Evolutionary conservation across 2,797 vertebrate genomes (phyloP).

Genomic region (Malacoctenus gilli): DNA sequence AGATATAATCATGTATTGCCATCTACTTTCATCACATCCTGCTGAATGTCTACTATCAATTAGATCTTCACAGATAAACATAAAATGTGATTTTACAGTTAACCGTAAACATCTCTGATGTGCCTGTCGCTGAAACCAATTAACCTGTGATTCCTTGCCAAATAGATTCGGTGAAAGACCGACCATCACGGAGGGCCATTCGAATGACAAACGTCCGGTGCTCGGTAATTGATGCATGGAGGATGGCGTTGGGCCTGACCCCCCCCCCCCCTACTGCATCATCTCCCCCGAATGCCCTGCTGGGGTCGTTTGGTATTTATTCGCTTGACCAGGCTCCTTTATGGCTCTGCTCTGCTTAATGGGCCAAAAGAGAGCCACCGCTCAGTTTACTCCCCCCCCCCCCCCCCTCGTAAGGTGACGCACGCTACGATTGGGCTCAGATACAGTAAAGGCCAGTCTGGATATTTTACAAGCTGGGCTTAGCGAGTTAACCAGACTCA

Average conservation of each 20-base stretch:
- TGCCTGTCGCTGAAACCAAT: conserved; percentile 25
- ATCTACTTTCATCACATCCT: conserved; percentile 14
- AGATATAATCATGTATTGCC: no score
- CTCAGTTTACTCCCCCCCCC: conserved; percentile 47
- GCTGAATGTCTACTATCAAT: conserved; percentile 27
- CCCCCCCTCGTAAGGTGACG: conserved; percentile 32
- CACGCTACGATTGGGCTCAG: conserved; percentile 23
- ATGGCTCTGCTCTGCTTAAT: conserved; percentile 69
- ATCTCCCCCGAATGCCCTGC: conserved; percentile 31
- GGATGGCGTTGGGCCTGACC: conserved; percentile 24
- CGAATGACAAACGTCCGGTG: conserved; percentile 52
- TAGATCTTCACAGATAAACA: conserved; percentile 26
- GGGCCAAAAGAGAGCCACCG: conserved; percentile 60
- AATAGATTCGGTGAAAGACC: conserved; percentile 50
- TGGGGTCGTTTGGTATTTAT: conserved; percentile 64
- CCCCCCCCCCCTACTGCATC: conserved; percentile 31
- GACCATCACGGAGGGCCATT: conserved; percentile 38
- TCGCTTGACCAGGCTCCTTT: conserved; percentile 51
- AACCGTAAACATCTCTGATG: conserved; percentile 45
- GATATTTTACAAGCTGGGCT: background rate
- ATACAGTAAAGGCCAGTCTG: conserved; percentile 15
- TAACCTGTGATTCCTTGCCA: conserved; percentile 39
- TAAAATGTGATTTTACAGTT: conserved; percentile 49
- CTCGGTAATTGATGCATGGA: conserved; percentile 54
- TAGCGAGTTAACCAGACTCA: no score